Evolutionary conservation across 2,888 invertebrate genomes (phyloP).

Genomic region (Drosophila barbarae): DNA sequence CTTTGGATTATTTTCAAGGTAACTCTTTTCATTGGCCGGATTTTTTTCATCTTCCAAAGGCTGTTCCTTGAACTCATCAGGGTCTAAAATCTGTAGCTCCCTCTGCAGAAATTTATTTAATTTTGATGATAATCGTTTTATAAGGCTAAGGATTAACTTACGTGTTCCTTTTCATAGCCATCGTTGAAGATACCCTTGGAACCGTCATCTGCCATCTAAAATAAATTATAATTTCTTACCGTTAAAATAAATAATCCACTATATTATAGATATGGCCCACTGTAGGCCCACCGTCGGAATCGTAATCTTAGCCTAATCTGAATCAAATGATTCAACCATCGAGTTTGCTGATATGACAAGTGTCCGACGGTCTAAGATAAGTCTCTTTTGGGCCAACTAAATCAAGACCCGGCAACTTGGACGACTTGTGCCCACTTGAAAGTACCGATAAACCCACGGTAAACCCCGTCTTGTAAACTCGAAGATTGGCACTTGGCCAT

Average conservation of each 20-base stretch:
- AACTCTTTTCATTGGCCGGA: not conserved
- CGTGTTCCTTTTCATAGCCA: slow-evolving; percentile 65
- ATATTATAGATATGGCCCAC: not conserved
- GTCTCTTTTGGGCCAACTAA: slow-evolving; percentile 5
- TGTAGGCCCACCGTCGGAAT: not conserved
- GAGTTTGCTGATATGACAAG: slow-evolving; percentile 8
- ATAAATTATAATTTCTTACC: not conserved
- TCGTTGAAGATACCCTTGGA: slow-evolving; percentile 62
- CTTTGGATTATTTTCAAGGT: slow-evolving; percentile 12
- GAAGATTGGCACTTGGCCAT: slow-evolving; percentile 3
- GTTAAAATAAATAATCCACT: not conserved
- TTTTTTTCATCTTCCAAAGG: not conserved
- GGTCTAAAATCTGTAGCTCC: slow-evolving; percentile 15
- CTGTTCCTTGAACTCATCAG: slow-evolving; percentile 45
- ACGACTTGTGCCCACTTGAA: slow-evolving; percentile 17
- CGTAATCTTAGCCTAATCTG: slow-evolving; percentile 21
- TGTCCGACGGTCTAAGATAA: slow-evolving; percentile 13
- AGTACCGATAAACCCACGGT: slow-evolving; percentile 4
- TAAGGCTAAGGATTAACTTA: slow-evolving; percentile 39
- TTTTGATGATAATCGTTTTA: not conserved
- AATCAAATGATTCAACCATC: slow-evolving; percentile 1
- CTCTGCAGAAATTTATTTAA: slow-evolving; percentile 28
- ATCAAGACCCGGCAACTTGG: slow-evolving; percentile 11
- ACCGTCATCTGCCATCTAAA: slow-evolving; percentile 55
- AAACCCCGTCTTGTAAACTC: slow-evolving; percentile 3